A percentile compares a stretch with the other conserved stretches of the same genome.
Evolutionary conservation across 2,888 invertebrate genomes (phyloP).

Genomic region (Acronicta psi): DNA sequence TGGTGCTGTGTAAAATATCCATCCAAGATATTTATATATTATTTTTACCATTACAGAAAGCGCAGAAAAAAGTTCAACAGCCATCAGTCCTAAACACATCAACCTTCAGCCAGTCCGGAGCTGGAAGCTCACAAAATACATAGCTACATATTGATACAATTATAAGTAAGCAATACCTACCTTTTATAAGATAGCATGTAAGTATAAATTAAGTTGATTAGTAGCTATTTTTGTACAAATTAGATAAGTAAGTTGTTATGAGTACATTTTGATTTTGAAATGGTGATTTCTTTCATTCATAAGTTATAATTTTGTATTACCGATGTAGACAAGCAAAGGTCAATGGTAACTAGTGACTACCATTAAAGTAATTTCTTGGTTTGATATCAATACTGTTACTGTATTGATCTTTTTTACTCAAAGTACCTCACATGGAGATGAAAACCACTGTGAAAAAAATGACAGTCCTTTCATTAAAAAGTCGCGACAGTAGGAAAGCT

Average conservation of each 20-base stretch:
- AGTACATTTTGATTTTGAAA: constrained; percentile 1
- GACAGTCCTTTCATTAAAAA: no score
- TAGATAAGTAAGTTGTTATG: constrained; percentile 31
- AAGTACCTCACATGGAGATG: no score
- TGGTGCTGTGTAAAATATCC: no score
- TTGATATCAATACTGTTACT: no score
- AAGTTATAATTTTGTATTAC: no score
- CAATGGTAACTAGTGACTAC: no score
- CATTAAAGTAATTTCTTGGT: no score
- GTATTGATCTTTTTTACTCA: no score
- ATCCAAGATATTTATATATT: no score
- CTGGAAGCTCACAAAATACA: constrained; percentile 77
- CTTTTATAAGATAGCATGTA: constrained; percentile 30
- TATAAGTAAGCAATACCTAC: constrained; percentile 11
- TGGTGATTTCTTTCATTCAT: neutral
- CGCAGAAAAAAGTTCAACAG: constrained; percentile 69
- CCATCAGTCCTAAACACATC: constrained; percentile 69
- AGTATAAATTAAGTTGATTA: constrained; percentile 18
- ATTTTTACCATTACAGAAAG: constrained; percentile 71
- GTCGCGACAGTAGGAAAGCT: no score
- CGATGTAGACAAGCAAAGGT: no score
- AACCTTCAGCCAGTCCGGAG: constrained; percentile 80
- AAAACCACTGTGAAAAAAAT: no score
- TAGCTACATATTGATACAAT: constrained; percentile 32
- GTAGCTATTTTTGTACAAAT: constrained; percentile 23